These are phyloP conservation scores for Xestia c-nigrum DNA, from an alignment of 2,888 invertebrate species.

Conservation along the genomic window DNA sequence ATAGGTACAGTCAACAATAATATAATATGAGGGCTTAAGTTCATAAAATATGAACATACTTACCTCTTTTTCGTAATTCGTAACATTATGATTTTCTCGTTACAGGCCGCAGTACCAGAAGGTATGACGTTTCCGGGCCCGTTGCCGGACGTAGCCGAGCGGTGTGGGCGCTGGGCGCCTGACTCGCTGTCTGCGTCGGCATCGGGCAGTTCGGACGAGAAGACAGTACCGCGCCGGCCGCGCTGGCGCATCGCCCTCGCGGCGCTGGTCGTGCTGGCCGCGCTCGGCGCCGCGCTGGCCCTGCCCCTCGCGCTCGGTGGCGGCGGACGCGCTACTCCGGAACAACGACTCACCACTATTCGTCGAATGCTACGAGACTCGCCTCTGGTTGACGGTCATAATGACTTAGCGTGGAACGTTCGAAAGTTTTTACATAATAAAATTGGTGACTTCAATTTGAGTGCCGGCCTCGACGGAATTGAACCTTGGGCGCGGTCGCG, in stretches of 20 bases:
- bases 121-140: constrained; percentile 89
- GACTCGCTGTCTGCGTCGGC: constrained; percentile 88
- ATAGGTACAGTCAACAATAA: background rate
- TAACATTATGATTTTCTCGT: constrained; percentile 63
- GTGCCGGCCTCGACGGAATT: constrained; percentile 91
- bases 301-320: constrained; percentile 90
- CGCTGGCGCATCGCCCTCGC: constrained; percentile 91
- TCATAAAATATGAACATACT: background rate
- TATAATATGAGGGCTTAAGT: too few species aligned
- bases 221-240: constrained; percentile 88
- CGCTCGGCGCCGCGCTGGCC: constrained; percentile 90
- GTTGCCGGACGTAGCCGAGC: constrained; percentile 89
- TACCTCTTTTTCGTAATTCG: background rate
- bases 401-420: constrained; percentile 97
- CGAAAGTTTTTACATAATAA: constrained; percentile 96
- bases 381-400: constrained; percentile 95
- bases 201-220: constrained; percentile 89
- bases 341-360: constrained; percentile 92
- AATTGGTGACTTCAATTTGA: constrained; percentile 92
- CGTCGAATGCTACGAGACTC: constrained; percentile 92
- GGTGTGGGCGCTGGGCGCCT: constrained; percentile 89
- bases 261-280: constrained; percentile 90
- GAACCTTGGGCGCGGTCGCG: constrained; percentile 96
- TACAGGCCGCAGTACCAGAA: constrained; percentile 88
- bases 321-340: constrained; percentile 88